Evolutionary conservation across 2,797 vertebrate genomes (phyloP).

Genomic region (Sebastes cheni): DNA sequence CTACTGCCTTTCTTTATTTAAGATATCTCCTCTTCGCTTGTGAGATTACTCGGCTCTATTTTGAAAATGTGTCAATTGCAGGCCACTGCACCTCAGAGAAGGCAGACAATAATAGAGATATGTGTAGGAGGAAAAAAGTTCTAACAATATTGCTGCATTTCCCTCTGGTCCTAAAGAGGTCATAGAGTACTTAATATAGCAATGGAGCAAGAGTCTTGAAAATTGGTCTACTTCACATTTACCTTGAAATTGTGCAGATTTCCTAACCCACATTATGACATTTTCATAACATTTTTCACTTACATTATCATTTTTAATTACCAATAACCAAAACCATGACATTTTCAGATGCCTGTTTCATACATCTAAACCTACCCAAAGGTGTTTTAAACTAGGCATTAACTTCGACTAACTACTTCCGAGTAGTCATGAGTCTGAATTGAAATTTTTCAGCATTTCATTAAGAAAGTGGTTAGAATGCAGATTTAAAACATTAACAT

Average conservation of each 20-base stretch:
- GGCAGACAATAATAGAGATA: neutral
- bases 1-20: neutral
- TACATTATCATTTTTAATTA: neutral
- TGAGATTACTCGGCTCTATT: neutral
- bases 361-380: neutral
- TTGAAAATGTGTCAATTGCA: neutral
- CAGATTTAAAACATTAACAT: no score
- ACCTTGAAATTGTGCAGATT: neutral
- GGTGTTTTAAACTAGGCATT: neutral
- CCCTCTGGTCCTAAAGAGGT: neutral
- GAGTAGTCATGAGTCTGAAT: neutral
- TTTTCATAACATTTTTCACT: neutral
- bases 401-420: neutral
- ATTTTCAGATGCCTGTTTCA: neutral
- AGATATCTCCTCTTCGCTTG: neutral
- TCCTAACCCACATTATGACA: neutral
- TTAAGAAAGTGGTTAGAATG: no score
- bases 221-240: neutral
- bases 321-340: neutral
- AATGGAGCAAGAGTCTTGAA: neutral
- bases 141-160: slow-evolving; percentile 1
- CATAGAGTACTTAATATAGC: neutral
- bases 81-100: neutral
- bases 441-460: neutral
- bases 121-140: slow-evolving; percentile 1